Conservation (phyloP, 1,140 invertebrate genomes). For the Drosophila quadrilineata region DNA sequence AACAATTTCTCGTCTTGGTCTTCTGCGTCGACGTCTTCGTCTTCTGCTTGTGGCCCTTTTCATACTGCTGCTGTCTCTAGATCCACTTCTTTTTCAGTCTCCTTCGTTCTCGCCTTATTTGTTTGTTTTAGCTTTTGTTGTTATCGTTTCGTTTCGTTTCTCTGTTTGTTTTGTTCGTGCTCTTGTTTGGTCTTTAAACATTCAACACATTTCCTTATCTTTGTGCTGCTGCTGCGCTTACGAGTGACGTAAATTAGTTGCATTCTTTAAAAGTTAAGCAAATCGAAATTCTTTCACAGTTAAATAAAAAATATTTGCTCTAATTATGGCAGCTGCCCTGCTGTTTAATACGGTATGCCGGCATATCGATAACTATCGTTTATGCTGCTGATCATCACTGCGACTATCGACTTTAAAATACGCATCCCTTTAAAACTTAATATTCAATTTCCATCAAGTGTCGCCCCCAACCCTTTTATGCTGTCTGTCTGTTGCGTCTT, state of each 20-base stretch:
- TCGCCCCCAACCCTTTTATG: conserved; percentile 25
- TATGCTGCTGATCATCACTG: too few relatives aligned
- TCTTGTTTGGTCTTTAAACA: conserved; percentile 27
- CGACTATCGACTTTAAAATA: too few relatives aligned
- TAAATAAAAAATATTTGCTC: too few relatives aligned
- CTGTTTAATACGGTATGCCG: too few relatives aligned
- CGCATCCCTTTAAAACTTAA: too few relatives aligned
- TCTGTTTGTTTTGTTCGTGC: conserved; percentile 36
- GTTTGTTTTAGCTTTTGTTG: conserved; percentile 25
- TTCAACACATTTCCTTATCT: conserved; percentile 13
- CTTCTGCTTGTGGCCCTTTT: background rate
- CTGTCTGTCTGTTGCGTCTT: background rate
- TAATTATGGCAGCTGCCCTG: too few relatives aligned
- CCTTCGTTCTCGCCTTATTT: background rate
- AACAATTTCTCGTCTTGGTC: conserved; percentile 57
- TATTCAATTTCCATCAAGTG: conserved; percentile 41
- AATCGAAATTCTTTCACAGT: background rate
- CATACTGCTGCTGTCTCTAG: background rate
- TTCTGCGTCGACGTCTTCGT: background rate
- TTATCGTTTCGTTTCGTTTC: conserved; percentile 25
- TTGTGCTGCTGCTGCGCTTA: background rate
- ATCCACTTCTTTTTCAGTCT: background rate
- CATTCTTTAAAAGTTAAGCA: background rate
- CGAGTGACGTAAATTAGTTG: conserved; percentile 1
- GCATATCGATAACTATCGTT: too few relatives aligned